Base-by-base conservation (phyloP, 2,888 invertebrate genomes). In the Rotaria socialis region DNA sequence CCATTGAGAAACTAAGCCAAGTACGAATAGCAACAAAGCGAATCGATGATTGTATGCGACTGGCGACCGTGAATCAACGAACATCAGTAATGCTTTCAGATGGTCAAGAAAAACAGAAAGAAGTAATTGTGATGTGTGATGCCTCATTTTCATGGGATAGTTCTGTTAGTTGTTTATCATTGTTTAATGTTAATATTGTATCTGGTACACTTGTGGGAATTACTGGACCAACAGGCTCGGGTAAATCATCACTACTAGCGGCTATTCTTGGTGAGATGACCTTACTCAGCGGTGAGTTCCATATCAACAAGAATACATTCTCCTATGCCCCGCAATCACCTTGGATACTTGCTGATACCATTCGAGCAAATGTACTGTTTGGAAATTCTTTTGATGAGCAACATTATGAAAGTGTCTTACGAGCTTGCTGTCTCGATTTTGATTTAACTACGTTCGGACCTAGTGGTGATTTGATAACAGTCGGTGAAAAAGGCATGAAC, bases 191-290 rank as follows among this genome's bases (percentile, higher is more conserved):
- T 1, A 7, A 19, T 7, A 55, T 55, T 19, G 22, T 5, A 55
- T 22, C 16, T 2, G 55, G 55, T 55, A 1, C 19, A 10, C 6
- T 55, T 10, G 55, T 55, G 2, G 55, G 55, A 5, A 55, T 92
- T 75, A 92, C 92, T 55, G 93, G 92, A 16, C 89, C 89, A 35
- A 92, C 92, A 16, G 92, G 92, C 3, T 89, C 91, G 60, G 93
- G 93, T 27, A 93, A 93, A 88, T 91, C 92, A 6, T 96, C 96
- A 75, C 93, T 97, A 55, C 92, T 97, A 58, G 94, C 95, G 8
- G 96, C 96, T 0, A 92, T 96, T 87, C 93, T 96, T 10, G 94
- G 96, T 89, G 96, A 97, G 93, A 96, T 96, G 95, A 94, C 95
- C 89, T 67, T 85, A 41, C 56, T 56, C 24, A 1, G 22, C 6